Evolutionary conservation across 1,140 invertebrate genomes (phyloP), one percentile per base, ranked within the genome.

Genomic region (Plutomurus gul): DNA sequence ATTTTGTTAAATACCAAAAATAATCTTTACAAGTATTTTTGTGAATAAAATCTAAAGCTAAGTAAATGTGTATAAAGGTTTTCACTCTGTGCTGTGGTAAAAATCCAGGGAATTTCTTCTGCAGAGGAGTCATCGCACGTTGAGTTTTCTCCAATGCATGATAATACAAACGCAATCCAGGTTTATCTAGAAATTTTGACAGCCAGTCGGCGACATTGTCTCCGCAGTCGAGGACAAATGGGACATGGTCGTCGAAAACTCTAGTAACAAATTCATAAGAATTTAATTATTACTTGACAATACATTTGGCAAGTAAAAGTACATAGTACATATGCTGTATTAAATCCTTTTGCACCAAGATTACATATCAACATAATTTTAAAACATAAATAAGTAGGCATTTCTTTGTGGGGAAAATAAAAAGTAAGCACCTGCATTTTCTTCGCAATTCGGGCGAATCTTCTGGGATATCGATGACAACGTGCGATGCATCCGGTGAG

Each of bases 141-240:
- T 65, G 80, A 27, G 65, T 86, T 84, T 72, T 82, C 37, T 72
- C 80, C 60, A 37, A 5, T 75, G 22, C 70, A 79, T 85, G 85
- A 60, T 83, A 86, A 16, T 85, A 80, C 4, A 87, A 76, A 13
- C 84, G 77, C 2, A 85, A 49, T 1, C 84, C 84, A n/a, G 79
- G 75, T 43, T 80, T 77, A 5, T 82, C 83, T 11, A 87, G 81
- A 71, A 84, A 86, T 22, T 77, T 80, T 47, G 79, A 83, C 27
- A 87, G 36, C 86, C 86, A 87, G 8, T 81, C 56, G 0, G 82
- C 84, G 33, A 86, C 85, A 73, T 84, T 82, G 27, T 85, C 80
- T 8, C 86, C 86, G 82, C 85, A 86, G 65, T 87, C 86, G 18
- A 86, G 43, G 4, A 80, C 84, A 3, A 83, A 76, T 37, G 36